phyloP scores from a whole-genome alignment of 2,888 invertebrate species.

The Oasisia sp. region DNA sequence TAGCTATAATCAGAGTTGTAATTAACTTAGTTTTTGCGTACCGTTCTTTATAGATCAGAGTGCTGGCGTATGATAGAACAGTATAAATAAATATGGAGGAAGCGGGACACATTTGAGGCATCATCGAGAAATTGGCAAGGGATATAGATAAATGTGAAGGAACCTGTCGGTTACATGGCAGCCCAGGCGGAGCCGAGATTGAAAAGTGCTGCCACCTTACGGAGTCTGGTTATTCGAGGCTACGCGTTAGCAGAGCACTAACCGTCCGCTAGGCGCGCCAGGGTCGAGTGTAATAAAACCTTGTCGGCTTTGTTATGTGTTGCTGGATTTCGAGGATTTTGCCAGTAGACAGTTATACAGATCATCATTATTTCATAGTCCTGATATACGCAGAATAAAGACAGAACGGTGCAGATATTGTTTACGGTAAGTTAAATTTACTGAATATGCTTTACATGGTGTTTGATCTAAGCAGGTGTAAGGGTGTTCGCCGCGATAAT shows the following conservation, averaged over 20 bases:
- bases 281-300: not conserved
- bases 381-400: not conserved
- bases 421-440: constrained; percentile 3
- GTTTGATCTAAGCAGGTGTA: not conserved
- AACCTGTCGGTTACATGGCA: too few species aligned
- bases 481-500: not conserved
- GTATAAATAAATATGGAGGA: too few species aligned
- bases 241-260: not conserved
- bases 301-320: constrained; percentile 4
- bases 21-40: too few species aligned
- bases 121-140: too few species aligned
- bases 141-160: too few species aligned
- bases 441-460: not conserved
- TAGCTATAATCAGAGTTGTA: too few species aligned
- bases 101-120: too few species aligned
- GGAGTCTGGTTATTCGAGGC: too few species aligned
- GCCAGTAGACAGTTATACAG: not conserved
- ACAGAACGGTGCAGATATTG: not conserved
- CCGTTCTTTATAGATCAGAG: too few species aligned
- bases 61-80: too few species aligned
- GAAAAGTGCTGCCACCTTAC: too few species aligned
- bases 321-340: not conserved
- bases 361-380: not conserved
- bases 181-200: too few species aligned
- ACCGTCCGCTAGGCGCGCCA: constrained; percentile 1